A percentile compares a stretch with the other conserved stretches of the same genome.
Conservation (phyloP, 2,888 invertebrate genomes). For the Mythimna pallens region DNA sequence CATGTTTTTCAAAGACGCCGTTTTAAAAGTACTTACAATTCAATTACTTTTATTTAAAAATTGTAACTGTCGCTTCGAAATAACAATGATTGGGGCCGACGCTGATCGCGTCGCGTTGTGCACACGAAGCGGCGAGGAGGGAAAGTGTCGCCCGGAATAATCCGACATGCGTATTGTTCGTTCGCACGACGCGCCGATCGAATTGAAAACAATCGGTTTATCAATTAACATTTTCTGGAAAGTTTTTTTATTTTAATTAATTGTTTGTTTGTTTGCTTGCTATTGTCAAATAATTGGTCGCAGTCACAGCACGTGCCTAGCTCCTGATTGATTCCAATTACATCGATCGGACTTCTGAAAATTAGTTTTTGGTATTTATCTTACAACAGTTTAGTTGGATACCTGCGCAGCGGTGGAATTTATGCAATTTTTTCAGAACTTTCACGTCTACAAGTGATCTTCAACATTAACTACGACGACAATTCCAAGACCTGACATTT, state of each 20-base stretch:
- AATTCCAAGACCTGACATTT: slow-evolving; percentile 8
- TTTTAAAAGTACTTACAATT: slow-evolving; percentile 24
- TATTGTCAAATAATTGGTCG: slow-evolving; percentile 13
- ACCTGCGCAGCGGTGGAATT: neutral
- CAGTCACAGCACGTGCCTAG: neutral
- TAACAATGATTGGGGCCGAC: slow-evolving; percentile 29
- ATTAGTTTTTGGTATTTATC: neutral
- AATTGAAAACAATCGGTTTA: slow-evolving; percentile 16
- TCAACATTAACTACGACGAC: neutral
- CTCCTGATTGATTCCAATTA: neutral
- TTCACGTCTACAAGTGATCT: slow-evolving; percentile 1
- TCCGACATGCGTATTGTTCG: slow-evolving; percentile 27
- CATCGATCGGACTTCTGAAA: no score
- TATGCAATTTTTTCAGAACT: neutral
- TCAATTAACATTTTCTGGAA: slow-evolving; percentile 13
- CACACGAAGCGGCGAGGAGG: neutral
- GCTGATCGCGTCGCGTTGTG: neutral
- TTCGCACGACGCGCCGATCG: slow-evolving; percentile 10
- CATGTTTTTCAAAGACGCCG: slow-evolving; percentile 8
- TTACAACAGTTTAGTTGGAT: neutral
- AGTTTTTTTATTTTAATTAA: slow-evolving; percentile 15
- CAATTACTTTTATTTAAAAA: slow-evolving; percentile 29
- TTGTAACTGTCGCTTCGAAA: slow-evolving; percentile 10
- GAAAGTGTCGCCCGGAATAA: slow-evolving; percentile 21
- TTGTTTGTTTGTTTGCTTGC: neutral